Percentiles rank a stretch among this genome's conserved stretches.
These are phyloP conservation scores for Chlorops oryzae DNA, from an alignment of 1,140 invertebrate genomes.

Conservation along the genomic window DNA sequence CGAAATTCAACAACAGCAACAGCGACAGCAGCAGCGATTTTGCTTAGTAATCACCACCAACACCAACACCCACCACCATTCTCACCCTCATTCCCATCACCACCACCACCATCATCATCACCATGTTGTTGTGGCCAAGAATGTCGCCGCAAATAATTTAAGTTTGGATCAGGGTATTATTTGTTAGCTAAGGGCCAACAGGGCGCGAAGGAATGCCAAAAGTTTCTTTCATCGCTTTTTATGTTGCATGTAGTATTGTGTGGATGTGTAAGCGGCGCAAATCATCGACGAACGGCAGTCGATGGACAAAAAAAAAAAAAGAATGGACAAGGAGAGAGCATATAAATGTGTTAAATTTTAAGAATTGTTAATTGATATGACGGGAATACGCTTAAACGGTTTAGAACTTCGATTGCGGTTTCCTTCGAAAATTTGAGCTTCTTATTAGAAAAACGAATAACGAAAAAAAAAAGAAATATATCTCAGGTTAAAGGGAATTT, in stretches of 20 bases:
- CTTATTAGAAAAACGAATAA: too few relatives aligned
- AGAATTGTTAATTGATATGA: too few relatives aligned
- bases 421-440: too few relatives aligned
- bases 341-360: too few relatives aligned
- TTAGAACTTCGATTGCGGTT: too few relatives aligned
- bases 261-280: constrained; percentile 30
- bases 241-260: constrained; percentile 45
- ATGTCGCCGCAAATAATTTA: constrained; percentile 37
- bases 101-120: constrained; percentile 35
- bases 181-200: constrained; percentile 47
- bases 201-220: constrained; percentile 46
- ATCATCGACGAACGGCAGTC: too few relatives aligned
- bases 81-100: constrained; percentile 21
- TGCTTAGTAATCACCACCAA: constrained; percentile 1
- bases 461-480: too few relatives aligned
- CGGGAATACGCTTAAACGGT: too few relatives aligned
- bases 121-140: constrained; percentile 35
- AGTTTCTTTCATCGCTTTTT: constrained; percentile 47
- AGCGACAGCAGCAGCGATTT: neutral
- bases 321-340: too few relatives aligned
- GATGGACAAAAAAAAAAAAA: too few relatives aligned
- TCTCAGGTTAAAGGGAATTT: too few relatives aligned
- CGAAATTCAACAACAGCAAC: neutral
- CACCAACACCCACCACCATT: constrained; percentile 25
- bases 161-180: constrained; percentile 46